Base-by-base conservation (phyloP, 2,888 invertebrate genomes). In the Catocala sponsa region DNA sequence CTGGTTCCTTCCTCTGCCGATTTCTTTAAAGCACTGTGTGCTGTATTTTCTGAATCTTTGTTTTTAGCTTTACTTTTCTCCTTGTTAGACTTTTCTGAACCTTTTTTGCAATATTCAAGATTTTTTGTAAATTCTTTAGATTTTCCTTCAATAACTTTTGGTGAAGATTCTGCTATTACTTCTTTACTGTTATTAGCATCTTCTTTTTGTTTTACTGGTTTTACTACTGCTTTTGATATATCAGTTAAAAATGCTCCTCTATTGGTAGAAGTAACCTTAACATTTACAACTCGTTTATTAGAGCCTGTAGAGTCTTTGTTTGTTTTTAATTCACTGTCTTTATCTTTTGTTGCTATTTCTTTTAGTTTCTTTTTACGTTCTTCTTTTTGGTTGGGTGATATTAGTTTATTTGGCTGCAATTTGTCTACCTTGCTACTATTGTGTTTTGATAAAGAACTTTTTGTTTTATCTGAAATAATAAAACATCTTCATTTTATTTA, bases 171-270 rank as follows among this genome's bases (percentile, higher is more conserved):
- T 46, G 44, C 48, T 56, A 32, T 51, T 64, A 70, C 75, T 38
- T 68, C 63, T 50, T 67, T 78, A 60, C 38, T 50, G 65, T 67
- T 73, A 56, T 62, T 69, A 44, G 63, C 10, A 59, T 75, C 78
- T 53, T 78, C 72, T 64, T 84, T 88, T 76, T 78, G 81, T 62
- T 86, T 85, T 33, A 78, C 84, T 59, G 87, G 83, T 73, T 87
- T 86, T 1, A 84, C 81, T 63, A 80, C 70, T 43, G 76, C 65
- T 73, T 84, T 74, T 43, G 74, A 76, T 46, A 76, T 59, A 76
- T 92, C 89, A 15, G 89, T 90, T 50, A 96, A 86, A 77, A 96
- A 95, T 44, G 95, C 95, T 0, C 95, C 95, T 38, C 96, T 91
- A 71, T 95, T 95, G 38, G 90, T 89, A 25, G 85, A 73, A 0